Percentiles rank a stretch among this genome's conserved stretches.
These are phyloP conservation scores for Oreocharis arfaki DNA, from an alignment of 2,113 vertebrate genomes.

Conservation along the genomic window DNA sequence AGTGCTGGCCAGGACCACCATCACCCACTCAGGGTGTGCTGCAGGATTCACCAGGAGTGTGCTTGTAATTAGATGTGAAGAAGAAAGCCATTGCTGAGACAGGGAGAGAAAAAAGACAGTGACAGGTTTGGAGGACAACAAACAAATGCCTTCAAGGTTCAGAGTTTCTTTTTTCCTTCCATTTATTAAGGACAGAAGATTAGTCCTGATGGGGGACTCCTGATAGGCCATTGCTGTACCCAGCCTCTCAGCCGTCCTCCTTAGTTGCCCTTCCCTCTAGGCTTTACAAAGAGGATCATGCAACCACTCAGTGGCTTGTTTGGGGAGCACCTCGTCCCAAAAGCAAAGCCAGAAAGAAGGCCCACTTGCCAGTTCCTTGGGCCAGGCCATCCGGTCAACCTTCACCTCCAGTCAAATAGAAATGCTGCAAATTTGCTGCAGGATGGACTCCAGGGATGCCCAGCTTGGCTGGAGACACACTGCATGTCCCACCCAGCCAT, in stretches of 20 bases:
- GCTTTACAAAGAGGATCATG: not conserved
- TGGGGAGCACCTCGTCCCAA: not conserved
- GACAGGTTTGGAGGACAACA: not conserved
- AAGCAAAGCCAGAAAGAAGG: not conserved
- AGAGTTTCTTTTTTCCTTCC: not conserved
- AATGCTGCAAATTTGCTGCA: not conserved
- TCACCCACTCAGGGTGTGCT: not conserved
- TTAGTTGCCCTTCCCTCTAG: not conserved
- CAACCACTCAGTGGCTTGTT: not conserved
- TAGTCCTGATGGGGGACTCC: not conserved
- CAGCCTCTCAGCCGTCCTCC: not conserved
- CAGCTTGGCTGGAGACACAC: not conserved
- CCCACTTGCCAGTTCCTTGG: not conserved
- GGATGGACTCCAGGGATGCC: not conserved
- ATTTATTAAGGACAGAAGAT: not conserved
- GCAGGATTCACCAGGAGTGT: fast-evolving
- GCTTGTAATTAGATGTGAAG: not conserved
- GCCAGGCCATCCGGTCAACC: not conserved
- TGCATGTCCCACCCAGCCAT: not conserved
- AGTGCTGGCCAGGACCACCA: fast-evolving
- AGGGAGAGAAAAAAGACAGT: not conserved
- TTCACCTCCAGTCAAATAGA: not conserved
- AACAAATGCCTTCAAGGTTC: not conserved
- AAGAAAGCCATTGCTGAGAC: not conserved
- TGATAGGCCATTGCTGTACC: not conserved